Evolutionary conservation across 2,797 vertebrate genomes (phyloP), one percentile per base, ranked within the genome.

Genomic region (Melanotaenia trifasciata): DNA sequence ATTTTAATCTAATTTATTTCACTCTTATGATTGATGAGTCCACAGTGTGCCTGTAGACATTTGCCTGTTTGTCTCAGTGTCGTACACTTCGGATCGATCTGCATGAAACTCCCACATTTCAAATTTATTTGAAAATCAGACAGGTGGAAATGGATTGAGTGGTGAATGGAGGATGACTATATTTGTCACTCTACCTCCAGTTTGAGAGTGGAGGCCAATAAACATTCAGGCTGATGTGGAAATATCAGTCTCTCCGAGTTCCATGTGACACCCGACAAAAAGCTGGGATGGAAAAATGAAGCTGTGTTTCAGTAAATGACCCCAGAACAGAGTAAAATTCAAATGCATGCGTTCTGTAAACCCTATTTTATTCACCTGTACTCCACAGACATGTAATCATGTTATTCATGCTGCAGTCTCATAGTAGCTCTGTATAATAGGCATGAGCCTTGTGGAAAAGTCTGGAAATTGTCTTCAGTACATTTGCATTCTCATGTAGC

Each of bases 271-370:
- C 4, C 54, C 71, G 76, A 74, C 59, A 35, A 51, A 80, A 45
- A 58, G 22, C 6, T 38, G 45, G 50, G 57, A 28, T 6, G 64
- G 2, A 43, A 33, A 78, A 76, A 75, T 65, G 40, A 67, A 81
- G 54, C 65, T 20, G 38, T 50, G 30, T 26, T 30, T 5, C 50
- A 43, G 18, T 18, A 66, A 72, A 73, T 53, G 59, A 50, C 43
- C 54, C 45, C 54, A 80, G 22, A 8, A 3, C 40, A 58, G 54
- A 58, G 18, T 64, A 65, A 69, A 70, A 68, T 72, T 69, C 8
- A 64, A 68, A 69, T 72, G 82, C 79, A 84, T 85, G 84, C 36
- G 47, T 72, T 40, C 57, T 78, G 74, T 75, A 57, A 66, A 67
- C 5, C 32, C 26, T 22, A 59, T 70, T 56, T 61, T 73, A 81